A percentile compares a stretch with the other conserved stretches of the same genome.
Evolutionary conservation across 2,888 invertebrate genomes (phyloP).

Genomic region (Notocelia uddmanniana): DNA sequence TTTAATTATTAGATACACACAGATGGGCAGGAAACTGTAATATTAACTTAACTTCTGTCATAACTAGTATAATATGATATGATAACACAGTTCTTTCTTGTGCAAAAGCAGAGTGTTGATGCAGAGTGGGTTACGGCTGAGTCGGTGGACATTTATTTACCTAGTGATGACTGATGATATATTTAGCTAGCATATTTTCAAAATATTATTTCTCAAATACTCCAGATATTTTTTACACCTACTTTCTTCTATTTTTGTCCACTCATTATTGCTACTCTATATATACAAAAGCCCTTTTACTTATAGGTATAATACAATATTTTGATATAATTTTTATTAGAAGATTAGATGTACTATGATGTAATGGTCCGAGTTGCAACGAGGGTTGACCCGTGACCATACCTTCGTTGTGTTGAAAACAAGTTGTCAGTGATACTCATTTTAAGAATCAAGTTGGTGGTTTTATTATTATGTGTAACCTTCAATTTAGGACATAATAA

Average conservation of each 20-base stretch:
- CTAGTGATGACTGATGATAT: no score
- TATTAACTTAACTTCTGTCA: no score
- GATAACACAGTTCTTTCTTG: no score
- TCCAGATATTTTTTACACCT: no score
- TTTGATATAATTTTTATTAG: background rate
- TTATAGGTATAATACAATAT: background rate
- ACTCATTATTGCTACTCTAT: background rate
- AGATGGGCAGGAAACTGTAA: no score
- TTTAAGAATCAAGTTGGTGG: slow-evolving; percentile 35
- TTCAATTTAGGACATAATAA: slow-evolving; percentile 30
- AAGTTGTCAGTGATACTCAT: slow-evolving; percentile 19
- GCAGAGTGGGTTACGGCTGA: no score
- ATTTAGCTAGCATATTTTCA: no score
- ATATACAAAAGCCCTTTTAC: background rate
- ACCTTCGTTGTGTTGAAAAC: slow-evolving; percentile 3
- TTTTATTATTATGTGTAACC: slow-evolving; percentile 12
- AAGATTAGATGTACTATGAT: slow-evolving; percentile 1
- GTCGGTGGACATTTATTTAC: no score
- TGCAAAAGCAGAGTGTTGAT: no score
- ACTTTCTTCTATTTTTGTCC: background rate
- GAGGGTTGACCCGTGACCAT: background rate
- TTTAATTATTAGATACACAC: no score
- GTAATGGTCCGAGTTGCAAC: slow-evolving; percentile 10
- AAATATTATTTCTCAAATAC: no score
- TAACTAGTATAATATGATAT: no score